A percentile compares a stretch with the other conserved stretches of the same genome.
Conservation (phyloP, 2,113 vertebrate genomes). For the Rafetus swinhoei region DNA sequence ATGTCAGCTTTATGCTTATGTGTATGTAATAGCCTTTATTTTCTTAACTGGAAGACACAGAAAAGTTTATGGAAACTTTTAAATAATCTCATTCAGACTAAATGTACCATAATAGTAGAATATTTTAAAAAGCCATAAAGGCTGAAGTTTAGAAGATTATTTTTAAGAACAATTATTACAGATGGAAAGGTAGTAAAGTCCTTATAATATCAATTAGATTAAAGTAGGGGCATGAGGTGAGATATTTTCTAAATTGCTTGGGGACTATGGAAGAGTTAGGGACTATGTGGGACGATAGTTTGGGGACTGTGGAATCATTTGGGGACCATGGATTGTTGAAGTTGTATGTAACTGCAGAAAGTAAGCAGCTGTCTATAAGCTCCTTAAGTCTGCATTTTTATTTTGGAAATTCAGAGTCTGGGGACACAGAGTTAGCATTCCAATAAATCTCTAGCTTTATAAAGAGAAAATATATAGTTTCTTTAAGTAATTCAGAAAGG, state of each 20-base stretch:
- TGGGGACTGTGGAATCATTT: no score
- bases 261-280: background rate
- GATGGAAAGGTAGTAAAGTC: background rate
- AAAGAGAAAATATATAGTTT: conserved; percentile 34
- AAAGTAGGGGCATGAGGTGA: background rate
- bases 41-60: conserved; percentile 10
- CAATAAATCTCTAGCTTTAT: conserved; percentile 57
- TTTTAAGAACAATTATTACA: background rate
- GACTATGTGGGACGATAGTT: no score
- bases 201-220: background rate
- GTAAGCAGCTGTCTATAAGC: background rate
- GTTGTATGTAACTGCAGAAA: rapidly evolving
- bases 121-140: background rate
- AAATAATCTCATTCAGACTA: background rate
- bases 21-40: conserved; percentile 24
- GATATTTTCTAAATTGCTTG: background rate
- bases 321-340: background rate
- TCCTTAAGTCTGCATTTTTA: conserved; percentile 18
- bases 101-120: background rate
- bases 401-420: conserved; percentile 8
- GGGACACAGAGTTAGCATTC: background rate
- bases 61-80: background rate
- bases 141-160: background rate
- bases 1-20: background rate
- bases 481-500: conserved; percentile 45